Evolutionary conservation across 2,113 vertebrate species (phyloP).

Genomic region (Rhipidura dahli): DNA sequence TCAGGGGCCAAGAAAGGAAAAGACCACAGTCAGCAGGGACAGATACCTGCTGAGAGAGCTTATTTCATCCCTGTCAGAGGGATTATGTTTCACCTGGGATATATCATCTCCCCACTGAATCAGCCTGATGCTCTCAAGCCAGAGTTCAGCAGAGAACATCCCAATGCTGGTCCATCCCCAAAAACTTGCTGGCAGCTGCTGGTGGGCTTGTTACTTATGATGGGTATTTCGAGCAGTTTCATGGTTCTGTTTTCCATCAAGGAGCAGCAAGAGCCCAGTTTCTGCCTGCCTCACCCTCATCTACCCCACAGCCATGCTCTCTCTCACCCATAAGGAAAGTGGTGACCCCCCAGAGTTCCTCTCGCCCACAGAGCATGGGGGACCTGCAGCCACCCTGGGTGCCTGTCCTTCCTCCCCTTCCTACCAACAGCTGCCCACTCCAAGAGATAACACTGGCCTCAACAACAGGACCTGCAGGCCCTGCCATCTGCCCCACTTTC

Average conservation of each 20-base stretch:
- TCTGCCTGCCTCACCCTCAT: background rate
- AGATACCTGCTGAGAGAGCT: background rate
- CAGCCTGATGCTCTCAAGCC: rapidly evolving
- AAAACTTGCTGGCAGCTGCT: background rate
- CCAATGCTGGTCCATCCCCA: background rate
- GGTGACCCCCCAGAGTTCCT: background rate
- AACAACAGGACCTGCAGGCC: background rate
- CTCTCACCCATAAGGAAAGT: background rate
- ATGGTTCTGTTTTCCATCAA: background rate
- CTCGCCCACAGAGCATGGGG: rapidly evolving
- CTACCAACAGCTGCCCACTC: background rate
- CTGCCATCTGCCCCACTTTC: background rate
- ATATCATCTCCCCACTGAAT: background rate
- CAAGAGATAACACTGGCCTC: background rate
- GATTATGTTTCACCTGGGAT: background rate
- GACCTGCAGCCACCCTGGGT: rapidly evolving
- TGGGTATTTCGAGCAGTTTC: background rate
- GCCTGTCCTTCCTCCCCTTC: rapidly evolving
- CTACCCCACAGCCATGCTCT: background rate
- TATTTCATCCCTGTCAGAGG: background rate
- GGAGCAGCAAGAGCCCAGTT: background rate
- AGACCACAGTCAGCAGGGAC: background rate
- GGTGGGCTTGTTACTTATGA: background rate
- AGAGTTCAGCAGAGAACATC: background rate
- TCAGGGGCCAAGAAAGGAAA: background rate